Conservation (phyloP, 2,888 invertebrate genomes). For the Drosophila falleni region DNA sequence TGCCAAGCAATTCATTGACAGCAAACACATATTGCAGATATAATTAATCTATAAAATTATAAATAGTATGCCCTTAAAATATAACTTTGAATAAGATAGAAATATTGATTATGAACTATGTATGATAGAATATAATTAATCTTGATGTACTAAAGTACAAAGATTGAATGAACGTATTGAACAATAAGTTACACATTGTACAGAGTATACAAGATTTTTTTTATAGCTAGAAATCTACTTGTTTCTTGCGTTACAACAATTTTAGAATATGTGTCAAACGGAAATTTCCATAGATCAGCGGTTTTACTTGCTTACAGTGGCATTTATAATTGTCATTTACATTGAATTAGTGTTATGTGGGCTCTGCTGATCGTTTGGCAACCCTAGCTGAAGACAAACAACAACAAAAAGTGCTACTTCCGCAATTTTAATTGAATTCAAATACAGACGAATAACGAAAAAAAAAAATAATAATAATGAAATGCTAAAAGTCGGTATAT, state of each 20-base stretch:
- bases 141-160: not conserved
- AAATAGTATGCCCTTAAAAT: slow-evolving; percentile 2
- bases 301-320: slow-evolving; percentile 1
- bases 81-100: not conserved
- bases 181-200: not conserved
- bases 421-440: slow-evolving; percentile 66
- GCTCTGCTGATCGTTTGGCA: slow-evolving; percentile 21
- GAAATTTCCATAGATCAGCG: slow-evolving; percentile 35
- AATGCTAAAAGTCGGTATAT: slow-evolving; percentile 21
- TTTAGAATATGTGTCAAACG: slow-evolving; percentile 35
- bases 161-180: not conserved
- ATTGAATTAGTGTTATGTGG: slow-evolving; percentile 37
- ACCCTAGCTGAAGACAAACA: slow-evolving; percentile 26
- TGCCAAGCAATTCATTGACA: slow-evolving; percentile 22
- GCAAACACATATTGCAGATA: slow-evolving; percentile 5
- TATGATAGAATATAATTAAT: not conserved
- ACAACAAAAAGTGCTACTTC: slow-evolving; percentile 56
- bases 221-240: not conserved
- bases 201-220: too few species aligned
- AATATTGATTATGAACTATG: not conserved
- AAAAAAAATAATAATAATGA: slow-evolving; percentile 12
- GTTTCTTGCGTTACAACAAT: not conserved
- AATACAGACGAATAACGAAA: slow-evolving; percentile 29
- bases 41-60: slow-evolving; percentile 10
- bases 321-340: slow-evolving; percentile 42